phyloP scores from a whole-genome alignment of 2,113 vertebrate genomes.

The Datnioides undecimradiatus region DNA sequence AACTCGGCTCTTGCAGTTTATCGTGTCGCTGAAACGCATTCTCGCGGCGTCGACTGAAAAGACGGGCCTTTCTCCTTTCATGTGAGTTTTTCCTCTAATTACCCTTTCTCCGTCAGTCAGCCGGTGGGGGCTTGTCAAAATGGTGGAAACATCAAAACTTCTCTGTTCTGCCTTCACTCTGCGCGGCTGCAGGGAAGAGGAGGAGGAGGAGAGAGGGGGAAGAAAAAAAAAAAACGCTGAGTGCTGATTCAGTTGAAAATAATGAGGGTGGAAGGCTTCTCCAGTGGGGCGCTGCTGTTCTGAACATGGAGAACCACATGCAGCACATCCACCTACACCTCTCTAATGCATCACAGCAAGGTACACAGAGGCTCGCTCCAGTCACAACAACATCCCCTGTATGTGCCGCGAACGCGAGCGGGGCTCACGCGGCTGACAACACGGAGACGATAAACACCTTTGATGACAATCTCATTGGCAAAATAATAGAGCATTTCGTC shows the following conservation, averaged over 20 bases:
- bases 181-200: slow-evolving; percentile 31
- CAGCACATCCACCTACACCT: slow-evolving; percentile 64
- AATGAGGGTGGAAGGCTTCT: slow-evolving; percentile 76
- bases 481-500: slow-evolving; percentile 60
- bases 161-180: slow-evolving; percentile 54
- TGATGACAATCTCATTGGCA: slow-evolving; percentile 50
- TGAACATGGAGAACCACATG: slow-evolving; percentile 61
- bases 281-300: slow-evolving; percentile 53
- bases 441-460: slow-evolving; percentile 39
- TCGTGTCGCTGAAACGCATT: slow-evolving; percentile 23
- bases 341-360: slow-evolving; percentile 58
- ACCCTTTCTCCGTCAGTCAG: slow-evolving; percentile 58
- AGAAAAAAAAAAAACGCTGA: slow-evolving; percentile 19
- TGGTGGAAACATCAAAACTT: slow-evolving; percentile 57
- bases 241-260: slow-evolving; percentile 72
- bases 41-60: slow-evolving; percentile 23
- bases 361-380: slow-evolving; percentile 42
- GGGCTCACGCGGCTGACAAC: slow-evolving; percentile 46
- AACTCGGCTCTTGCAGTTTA: slow-evolving; percentile 22
- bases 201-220: slow-evolving; percentile 8
- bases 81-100: slow-evolving; percentile 65
- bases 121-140: slow-evolving; percentile 64
- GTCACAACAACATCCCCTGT: slow-evolving; percentile 52
- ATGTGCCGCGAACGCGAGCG: slow-evolving; percentile 25
- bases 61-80: slow-evolving; percentile 49